Conservation (phyloP, 2,888 invertebrate genomes). For the Anoncus sp. region DNA sequence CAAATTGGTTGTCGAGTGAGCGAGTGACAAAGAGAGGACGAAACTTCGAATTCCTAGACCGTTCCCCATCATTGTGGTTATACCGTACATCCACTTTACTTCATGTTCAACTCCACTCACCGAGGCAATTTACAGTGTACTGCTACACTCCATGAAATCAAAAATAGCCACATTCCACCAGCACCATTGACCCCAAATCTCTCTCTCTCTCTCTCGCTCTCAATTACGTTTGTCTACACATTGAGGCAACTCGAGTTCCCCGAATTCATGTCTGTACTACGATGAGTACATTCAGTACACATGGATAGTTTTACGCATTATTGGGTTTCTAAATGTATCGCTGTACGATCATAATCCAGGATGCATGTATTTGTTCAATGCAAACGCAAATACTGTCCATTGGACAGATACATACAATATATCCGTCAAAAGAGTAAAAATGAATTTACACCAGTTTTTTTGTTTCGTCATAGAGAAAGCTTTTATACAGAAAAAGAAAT, state of each 20-base stretch:
- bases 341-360: too few relatives aligned
- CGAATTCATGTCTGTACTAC: too few relatives aligned
- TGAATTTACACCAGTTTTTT: too few relatives aligned
- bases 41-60: constrained; percentile 47
- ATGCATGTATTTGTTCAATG: too few relatives aligned
- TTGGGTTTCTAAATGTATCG: too few relatives aligned
- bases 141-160: constrained; percentile 6
- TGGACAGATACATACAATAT: too few relatives aligned
- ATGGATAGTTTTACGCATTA: too few relatives aligned
- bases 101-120: constrained; percentile 12
- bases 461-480: neutral
- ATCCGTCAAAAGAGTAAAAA: too few relatives aligned
- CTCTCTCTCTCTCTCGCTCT: too few relatives aligned
- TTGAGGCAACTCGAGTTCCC: constrained; percentile 1
- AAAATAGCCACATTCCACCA: constrained; percentile 18
- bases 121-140: constrained; percentile 34
- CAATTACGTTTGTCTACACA: neutral
- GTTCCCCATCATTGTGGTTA: constrained; percentile 46
- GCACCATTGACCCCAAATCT: neutral
- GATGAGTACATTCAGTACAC: too few relatives aligned
- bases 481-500: too few relatives aligned
- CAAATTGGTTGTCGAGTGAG: constrained; percentile 35
- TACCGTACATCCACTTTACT: constrained; percentile 49
- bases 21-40: constrained; percentile 27
- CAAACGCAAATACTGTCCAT: too few relatives aligned